Base-by-base conservation (phyloP, 2,797 vertebrate species). In the Enteromius treurensis region DNA sequence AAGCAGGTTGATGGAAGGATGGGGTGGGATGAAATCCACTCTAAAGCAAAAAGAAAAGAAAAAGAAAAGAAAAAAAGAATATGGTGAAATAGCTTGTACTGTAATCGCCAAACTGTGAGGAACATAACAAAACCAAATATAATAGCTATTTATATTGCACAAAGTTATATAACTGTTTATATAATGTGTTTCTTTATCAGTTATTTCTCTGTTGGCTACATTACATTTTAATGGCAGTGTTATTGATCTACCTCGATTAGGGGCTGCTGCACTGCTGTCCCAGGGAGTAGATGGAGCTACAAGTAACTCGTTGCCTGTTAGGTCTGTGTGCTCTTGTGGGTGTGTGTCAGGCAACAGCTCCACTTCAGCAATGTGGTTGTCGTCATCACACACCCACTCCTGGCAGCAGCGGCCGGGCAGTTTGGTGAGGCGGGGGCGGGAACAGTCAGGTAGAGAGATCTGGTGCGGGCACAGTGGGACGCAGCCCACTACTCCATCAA, bases 401-500 rank as follows among this genome's bases (percentile, higher is more conserved):
- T 90, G 84, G 17, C 90, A 91, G 85, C 90, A 91, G 34, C 69
- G 84, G 6, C 88, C 89, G 0, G 88, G 89, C 37, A 83, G 83
- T 9, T 77, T 86, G 58, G 84, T 78, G 21, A 91, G 86, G n/a
- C 87, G 87, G 1, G 84, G 87, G 11, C 73, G 74, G 83, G 89
- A 74, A 49, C 91, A 80, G 81, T 83, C 80, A 4, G 90, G 90
- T 11, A 90, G 83, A 14, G 91, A 70, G 29, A 90, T 70, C 21
- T 82, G 80, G 26, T 90, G 88, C 15, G 91, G 90, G 79, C 91
- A 92, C 34, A 92, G 83, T 29, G 91, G 91, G 82, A 90, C 84
- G 70, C 91, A 92, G 81, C 91, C 91, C 75, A 92, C 91, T 40
- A 91, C 91, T 2, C 90, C 91, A 34, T 92, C 91, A 45, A 92